These are phyloP conservation scores for Xenentodon cancila DNA, from an alignment of 2,797 vertebrate genomes.

Conservation along the genomic window DNA sequence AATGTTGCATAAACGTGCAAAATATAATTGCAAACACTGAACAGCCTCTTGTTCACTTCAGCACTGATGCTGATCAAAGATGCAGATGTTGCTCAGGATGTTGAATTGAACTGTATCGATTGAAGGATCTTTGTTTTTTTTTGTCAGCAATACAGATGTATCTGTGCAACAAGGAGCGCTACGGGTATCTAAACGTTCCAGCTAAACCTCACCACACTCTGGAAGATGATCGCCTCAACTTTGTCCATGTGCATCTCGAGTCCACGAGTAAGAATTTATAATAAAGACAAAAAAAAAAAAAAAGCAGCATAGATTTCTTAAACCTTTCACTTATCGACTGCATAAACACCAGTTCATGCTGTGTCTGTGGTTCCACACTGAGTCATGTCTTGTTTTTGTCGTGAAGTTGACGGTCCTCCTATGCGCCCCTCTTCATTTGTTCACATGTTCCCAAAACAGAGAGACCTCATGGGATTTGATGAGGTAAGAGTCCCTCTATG, in stretches of 20 bases:
- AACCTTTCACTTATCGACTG: neutral
- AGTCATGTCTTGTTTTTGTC: constrained; percentile 7
- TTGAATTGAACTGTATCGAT: neutral
- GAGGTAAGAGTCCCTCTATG: constrained; percentile 80
- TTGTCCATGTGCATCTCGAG: constrained; percentile 90
- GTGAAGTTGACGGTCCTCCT: constrained; percentile 89
- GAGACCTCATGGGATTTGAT: constrained; percentile 93
- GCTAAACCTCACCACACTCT: constrained; percentile 88
- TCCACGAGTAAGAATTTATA: constrained; percentile 85
- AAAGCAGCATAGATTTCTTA: neutral
- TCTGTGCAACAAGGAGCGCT: constrained; percentile 90
- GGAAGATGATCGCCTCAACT: constrained; percentile 91
- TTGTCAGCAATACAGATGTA: constrained; percentile 86
- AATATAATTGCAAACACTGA: too few relatives aligned
- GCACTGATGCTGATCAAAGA: too few relatives aligned
- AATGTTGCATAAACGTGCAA: too few relatives aligned
- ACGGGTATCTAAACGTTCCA: constrained; percentile 93
- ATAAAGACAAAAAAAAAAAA: too few relatives aligned
- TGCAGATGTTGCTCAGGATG: too few relatives aligned
- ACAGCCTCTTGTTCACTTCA: too few relatives aligned
- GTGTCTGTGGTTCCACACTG: neutral
- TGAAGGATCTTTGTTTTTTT: constrained; percentile 3
- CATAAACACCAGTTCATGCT: neutral
- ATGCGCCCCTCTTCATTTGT: constrained; percentile 88
- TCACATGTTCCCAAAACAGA: constrained; percentile 83